These are phyloP conservation scores for Paedocypris sp. DNA, from an alignment of 2,113 vertebrate genomes.

Conservation along the genomic window DNA sequence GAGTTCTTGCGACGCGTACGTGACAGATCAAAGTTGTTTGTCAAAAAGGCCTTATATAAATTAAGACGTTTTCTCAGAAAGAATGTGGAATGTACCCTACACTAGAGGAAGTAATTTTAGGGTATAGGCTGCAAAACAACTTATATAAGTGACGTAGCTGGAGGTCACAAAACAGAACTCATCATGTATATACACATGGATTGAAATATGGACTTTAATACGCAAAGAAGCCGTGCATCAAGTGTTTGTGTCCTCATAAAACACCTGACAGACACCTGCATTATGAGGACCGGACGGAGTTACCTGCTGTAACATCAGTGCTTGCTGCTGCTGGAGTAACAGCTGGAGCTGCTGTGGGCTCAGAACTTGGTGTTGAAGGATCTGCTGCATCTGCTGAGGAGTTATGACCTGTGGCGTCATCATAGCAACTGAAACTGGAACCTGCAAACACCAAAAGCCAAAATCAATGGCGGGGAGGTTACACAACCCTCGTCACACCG, in stretches of 20 bases:
- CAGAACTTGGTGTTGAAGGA: conserved; percentile 98
- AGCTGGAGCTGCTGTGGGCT: conserved; percentile 99
- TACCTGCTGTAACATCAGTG: conserved; percentile 99
- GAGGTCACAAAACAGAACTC: too few relatives aligned
- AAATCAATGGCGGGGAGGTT: neutral
- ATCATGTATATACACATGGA: too few relatives aligned
- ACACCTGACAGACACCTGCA: too few relatives aligned
- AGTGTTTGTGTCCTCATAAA: too few relatives aligned
- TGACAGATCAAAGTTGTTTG: neutral
- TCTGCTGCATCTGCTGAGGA: conserved; percentile 99
- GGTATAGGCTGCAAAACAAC: too few relatives aligned
- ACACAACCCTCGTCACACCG: neutral
- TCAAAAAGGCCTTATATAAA: too few relatives aligned
- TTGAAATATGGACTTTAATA: too few relatives aligned
- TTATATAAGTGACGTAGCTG: too few relatives aligned
- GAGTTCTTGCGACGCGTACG: neutral
- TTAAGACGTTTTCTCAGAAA: too few relatives aligned
- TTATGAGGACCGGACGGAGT: neutral
- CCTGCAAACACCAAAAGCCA: conserved; percentile 56
- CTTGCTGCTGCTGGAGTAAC: conserved; percentile 97
- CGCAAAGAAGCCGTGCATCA: too few relatives aligned
- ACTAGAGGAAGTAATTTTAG: neutral
- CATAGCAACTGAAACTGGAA: conserved; percentile 99
- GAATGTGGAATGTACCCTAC: too few relatives aligned
- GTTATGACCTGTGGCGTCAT: conserved; percentile 99